Base-by-base conservation (phyloP, 2,797 vertebrate genomes). In the Australoheros facetus region DNA sequence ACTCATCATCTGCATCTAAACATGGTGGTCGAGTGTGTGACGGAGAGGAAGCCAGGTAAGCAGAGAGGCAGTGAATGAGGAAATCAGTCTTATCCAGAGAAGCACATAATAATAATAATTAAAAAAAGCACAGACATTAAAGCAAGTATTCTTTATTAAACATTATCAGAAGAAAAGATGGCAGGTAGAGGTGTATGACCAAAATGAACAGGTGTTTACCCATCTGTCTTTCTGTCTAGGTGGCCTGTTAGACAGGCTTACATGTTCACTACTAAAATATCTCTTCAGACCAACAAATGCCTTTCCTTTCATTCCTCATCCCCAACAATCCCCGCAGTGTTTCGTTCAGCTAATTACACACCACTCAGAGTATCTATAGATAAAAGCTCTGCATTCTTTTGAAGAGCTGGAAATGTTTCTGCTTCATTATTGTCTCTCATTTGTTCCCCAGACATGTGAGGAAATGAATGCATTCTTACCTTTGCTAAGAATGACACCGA, bases 301-400 rank as follows among this genome's bases (percentile, higher is more conserved):
- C 88, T n/a, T 85, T 91, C 86, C 34, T 23, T 66, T 71, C 84
- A 89, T 91, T 78, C 80, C 80, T 73, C 32, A 56, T 81, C 48
- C 37, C 56, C 56, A 71, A 37, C 32, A n/a, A 12, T 74, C 45
- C 71, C 37, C 73, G 16, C 75, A 16, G 13, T 19, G 16, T 57
- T 32, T 69, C 26, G 53, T 45, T 3, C 12, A 64, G 60, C 28
- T 87, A 81, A 89, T 80, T 83, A 73, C 71, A 17, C 62, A 39
- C 62, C 77, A 80, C 77, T 81, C 59, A 56, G 53, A n/a, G 53
- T 12, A 54, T 54, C 59, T 30, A 64, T 34, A 71, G 70, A 75
- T 75, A 80, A 87, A 56, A 81, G 19, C 80, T 75, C 77, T 17
- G 64, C 69, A 45, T 30, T 75, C 78, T 73, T 85, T 77, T 79